Conservation (phyloP, 2,113 vertebrate genomes). For the Myotis davidii region DNA sequence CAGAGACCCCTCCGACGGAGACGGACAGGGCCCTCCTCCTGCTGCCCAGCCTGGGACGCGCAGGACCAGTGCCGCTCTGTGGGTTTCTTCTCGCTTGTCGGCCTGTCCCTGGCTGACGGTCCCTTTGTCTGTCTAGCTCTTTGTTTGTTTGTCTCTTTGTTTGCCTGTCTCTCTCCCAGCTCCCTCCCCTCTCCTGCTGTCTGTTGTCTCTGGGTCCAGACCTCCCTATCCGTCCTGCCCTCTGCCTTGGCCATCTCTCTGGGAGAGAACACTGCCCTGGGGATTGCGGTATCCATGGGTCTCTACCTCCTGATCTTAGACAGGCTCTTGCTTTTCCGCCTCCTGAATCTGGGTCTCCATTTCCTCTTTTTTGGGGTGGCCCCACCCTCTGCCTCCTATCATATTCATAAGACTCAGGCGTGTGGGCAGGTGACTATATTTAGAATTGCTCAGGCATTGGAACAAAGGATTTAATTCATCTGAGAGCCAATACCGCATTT, state of each 20-base stretch:
- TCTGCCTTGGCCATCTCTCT: background rate
- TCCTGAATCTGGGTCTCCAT: background rate
- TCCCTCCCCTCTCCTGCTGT: background rate
- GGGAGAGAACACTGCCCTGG: background rate
- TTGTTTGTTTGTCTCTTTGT: constrained; percentile 77
- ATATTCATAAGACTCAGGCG: background rate
- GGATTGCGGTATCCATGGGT: background rate
- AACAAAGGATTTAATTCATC: constrained; percentile 46
- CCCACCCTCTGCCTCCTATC: background rate
- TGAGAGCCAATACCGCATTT: background rate
- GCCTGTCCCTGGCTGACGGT: constrained; percentile 21
- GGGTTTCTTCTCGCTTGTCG: background rate
- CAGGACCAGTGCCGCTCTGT: background rate
- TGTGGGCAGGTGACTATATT: background rate
- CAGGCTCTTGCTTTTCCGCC: background rate
- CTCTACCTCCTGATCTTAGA: background rate
- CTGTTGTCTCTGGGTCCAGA: constrained; percentile 20
- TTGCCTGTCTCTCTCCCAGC: background rate
- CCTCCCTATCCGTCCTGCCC: background rate
- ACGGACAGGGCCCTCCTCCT: background rate
- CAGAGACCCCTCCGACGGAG: constrained; percentile 32
- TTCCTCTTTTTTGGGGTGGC: background rate
- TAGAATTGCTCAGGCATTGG: background rate
- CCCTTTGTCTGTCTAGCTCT: constrained; percentile 75
- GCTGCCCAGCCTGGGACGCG: background rate